Conservation (phyloP, 2,888 invertebrate species). For the Anticlea derivata region DNA sequence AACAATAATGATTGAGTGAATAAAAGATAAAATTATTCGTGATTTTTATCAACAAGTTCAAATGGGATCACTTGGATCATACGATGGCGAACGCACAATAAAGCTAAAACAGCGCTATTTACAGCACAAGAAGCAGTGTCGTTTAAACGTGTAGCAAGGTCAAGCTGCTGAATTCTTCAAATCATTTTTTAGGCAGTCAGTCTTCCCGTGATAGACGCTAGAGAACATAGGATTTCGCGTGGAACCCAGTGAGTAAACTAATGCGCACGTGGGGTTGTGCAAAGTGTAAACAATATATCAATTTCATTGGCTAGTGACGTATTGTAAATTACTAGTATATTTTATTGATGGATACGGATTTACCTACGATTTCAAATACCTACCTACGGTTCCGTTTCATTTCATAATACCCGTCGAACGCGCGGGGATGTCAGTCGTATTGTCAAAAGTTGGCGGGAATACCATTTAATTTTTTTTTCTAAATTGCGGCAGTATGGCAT, state of each 20-base stretch:
- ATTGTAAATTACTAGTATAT: constrained; percentile 19
- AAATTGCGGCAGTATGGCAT: constrained; percentile 40
- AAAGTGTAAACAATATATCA: constrained; percentile 7
- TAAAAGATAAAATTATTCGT: constrained; percentile 25
- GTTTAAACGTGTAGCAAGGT: constrained; percentile 44
- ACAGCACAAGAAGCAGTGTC: constrained; percentile 30
- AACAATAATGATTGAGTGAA: constrained; percentile 9
- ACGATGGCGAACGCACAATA: constrained; percentile 41
- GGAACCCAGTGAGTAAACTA: constrained; percentile 29
- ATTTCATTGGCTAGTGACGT: constrained; percentile 17
- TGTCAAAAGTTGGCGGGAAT: constrained; percentile 66
- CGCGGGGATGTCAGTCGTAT: constrained; percentile 57
- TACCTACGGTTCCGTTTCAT: constrained; percentile 14
- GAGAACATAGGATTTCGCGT: constrained; percentile 37
- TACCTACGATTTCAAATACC: too few relatives aligned
- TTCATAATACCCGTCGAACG: constrained; percentile 30
- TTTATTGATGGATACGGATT: constrained; percentile 20
- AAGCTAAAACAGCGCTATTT: constrained; percentile 47
- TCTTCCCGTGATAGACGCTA: constrained; percentile 38
- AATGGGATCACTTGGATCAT: constrained; percentile 47
- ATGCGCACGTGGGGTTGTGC: constrained; percentile 1
- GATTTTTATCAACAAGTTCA: constrained; percentile 42
- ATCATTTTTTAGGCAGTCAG: constrained; percentile 40
- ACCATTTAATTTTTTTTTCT: constrained; percentile 40
- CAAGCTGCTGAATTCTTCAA: constrained; percentile 36